Conservation (phyloP, 2,888 invertebrate species). For the Stenodera caucasica region DNA sequence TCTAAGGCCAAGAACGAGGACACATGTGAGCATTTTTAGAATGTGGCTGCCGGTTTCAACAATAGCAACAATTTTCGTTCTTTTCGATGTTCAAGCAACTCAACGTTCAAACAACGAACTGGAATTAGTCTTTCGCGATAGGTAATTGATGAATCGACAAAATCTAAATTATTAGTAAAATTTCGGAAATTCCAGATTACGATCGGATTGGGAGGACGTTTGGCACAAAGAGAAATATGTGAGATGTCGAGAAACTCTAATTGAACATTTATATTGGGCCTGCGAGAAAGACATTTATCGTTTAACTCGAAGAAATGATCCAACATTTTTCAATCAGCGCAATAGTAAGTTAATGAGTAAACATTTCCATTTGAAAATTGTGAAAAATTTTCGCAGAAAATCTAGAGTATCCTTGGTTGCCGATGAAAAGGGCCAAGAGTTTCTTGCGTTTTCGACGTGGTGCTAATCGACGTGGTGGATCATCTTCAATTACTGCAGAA, state of each 20-base stretch:
- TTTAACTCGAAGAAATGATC: constrained; percentile 55
- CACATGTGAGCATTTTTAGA: too few species aligned
- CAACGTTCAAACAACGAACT: constrained; percentile 53
- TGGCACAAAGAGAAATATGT: constrained; percentile 64
- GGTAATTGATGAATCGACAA: constrained; percentile 44
- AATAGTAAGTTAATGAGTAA: constrained; percentile 1
- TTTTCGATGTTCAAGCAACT: constrained; percentile 46
- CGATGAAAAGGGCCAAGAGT: constrained; percentile 47
- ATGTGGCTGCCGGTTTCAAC: constrained; percentile 49
- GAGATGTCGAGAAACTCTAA: constrained; percentile 61
- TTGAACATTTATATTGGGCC: constrained; percentile 63
- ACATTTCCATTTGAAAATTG: background rate
- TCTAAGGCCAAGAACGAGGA: too few species aligned
- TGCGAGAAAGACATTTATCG: constrained; percentile 66
- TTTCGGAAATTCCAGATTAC: constrained; percentile 52
- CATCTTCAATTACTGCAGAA: constrained; percentile 62
- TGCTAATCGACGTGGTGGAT: constrained; percentile 44
- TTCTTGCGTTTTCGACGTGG: constrained; percentile 48
- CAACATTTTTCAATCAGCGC: background rate
- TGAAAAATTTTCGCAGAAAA: constrained; percentile 35
- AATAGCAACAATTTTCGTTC: constrained; percentile 48
- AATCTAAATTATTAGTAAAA: background rate
- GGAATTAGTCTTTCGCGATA: constrained; percentile 56
- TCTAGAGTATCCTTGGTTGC: constrained; percentile 52
- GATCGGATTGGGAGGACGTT: constrained; percentile 62